These are phyloP conservation scores for Beaufortia kweichowensis DNA, from an alignment of 2,113 vertebrate species.

Conservation along the genomic window DNA sequence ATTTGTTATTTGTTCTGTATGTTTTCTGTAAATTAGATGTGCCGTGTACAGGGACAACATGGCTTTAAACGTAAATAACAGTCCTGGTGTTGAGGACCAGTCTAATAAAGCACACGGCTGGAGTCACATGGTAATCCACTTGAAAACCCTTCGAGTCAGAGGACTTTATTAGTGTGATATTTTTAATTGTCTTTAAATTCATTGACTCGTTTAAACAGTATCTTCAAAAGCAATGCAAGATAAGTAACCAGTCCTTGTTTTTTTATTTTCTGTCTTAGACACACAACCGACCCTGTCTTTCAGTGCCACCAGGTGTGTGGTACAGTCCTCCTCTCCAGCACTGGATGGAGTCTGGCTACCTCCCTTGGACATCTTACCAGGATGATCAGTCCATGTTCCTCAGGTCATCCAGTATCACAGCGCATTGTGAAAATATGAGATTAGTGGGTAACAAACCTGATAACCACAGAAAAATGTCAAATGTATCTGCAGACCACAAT, in stretches of 20 bases:
- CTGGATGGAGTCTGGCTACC: constrained; percentile 29
- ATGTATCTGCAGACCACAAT: neutral
- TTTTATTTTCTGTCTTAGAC: neutral
- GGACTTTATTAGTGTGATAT: no score
- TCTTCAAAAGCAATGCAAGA: no score
- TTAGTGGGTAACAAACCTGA: neutral
- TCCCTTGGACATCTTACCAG: neutral
- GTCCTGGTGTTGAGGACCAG: neutral
- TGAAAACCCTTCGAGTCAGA: neutral
- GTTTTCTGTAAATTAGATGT: neutral
- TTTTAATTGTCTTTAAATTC: no score
- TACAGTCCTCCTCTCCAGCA: constrained; percentile 22
- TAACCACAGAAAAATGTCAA: neutral
- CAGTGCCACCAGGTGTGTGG: neutral
- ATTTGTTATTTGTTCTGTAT: neutral
- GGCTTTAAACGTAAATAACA: neutral
- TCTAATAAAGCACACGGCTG: constrained; percentile 17
- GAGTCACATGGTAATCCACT: constrained; percentile 27
- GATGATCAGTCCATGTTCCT: neutral
- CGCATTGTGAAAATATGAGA: neutral
- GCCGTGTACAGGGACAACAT: neutral
- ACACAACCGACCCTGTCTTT: constrained; percentile 2
- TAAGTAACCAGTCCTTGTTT: neutral
- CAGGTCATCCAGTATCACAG: neutral
- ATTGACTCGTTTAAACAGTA: no score